Base-by-base conservation (phyloP, 2,113 vertebrate genomes). In the Halcyon senegalensis region DNA sequence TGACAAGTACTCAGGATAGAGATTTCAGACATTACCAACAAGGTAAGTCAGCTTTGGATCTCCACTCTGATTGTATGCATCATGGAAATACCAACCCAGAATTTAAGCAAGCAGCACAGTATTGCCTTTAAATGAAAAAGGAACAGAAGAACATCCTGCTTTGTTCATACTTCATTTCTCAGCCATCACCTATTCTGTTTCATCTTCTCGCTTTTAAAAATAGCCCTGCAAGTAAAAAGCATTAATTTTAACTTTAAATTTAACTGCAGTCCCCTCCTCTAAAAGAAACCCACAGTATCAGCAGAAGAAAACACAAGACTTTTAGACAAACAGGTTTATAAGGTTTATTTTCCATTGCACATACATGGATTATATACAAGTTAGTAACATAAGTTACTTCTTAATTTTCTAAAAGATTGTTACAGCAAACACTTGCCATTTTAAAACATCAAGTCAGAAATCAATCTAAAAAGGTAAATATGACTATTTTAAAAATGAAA, bases 301-400 rank as follows among this genome's bases (percentile, higher is more conserved):
- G 72, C 56, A 94, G 86, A 97, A 97, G 62, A 93, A 97, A 97
- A 95, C 88, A 87, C 64, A 89, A 97, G 93, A 94, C 78, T 81
- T 98, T 97, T 98, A 98, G 96, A 97, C 97, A 98, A 98, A 98
- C 95, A 97, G 96, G 94, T 97, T 98, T 97, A 96, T 98, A 97
- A 96, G 98, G 97, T 98, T 98, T 98, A 98, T 98, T 98, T 98
- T 98, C 96, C 97, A 98, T 98, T 98, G 98, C 98, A 98, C 97
- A 96, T 97, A 97, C 93, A 97, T 80, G 78, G 94, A 96, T 98
- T 98, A 98, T 98, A 98, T 98, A 98, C 98, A 98, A 97, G 98
- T 98, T 97, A 98, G 97, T 98, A 98, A 98, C 97, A 97, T 96
- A 98, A 97, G 96, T 98, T 97, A 97, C 98, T 95, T 91, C 95